Percentiles rank a stretch among this genome's conserved stretches.
Evolutionary conservation across 1,140 invertebrate species (phyloP).

Genomic region (Brachionus plicatilis): DNA sequence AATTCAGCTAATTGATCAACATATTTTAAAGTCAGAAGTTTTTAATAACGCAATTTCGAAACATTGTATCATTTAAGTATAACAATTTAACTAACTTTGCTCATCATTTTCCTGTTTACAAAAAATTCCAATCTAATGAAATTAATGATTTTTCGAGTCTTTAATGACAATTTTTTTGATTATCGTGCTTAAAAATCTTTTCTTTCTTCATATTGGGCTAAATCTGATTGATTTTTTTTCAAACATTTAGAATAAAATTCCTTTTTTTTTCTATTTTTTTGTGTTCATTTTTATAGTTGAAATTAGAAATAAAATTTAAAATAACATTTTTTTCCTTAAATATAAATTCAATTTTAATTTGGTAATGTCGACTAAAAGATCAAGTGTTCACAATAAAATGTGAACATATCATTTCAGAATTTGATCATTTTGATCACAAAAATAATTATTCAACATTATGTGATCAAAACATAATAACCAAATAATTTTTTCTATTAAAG

Average conservation of each 20-base stretch:
- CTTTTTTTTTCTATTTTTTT: not conserved
- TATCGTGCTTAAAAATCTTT: conserved; percentile 4
- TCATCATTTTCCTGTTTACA: not conserved
- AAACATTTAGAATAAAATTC: not conserved
- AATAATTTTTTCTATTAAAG: no score
- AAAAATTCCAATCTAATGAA: conserved; percentile 10
- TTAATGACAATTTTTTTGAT: not conserved
- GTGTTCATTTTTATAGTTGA: not conserved
- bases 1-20: not conserved
- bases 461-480: no score
- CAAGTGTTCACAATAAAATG: no score
- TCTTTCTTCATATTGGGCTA: conserved; percentile 19
- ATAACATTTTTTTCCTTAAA: not conserved
- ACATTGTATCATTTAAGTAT: not conserved
- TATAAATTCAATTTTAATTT: no score
- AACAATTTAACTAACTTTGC: not conserved
- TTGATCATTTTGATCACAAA: no score
- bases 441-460: no score
- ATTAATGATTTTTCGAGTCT: not conserved
- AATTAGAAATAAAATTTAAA: not conserved
- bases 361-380: no score
- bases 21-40: not conserved
- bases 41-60: not conserved
- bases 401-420: no score
- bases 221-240: not conserved